Base-by-base conservation (phyloP, 2,113 vertebrate species). In the Symphodus melops region DNA sequence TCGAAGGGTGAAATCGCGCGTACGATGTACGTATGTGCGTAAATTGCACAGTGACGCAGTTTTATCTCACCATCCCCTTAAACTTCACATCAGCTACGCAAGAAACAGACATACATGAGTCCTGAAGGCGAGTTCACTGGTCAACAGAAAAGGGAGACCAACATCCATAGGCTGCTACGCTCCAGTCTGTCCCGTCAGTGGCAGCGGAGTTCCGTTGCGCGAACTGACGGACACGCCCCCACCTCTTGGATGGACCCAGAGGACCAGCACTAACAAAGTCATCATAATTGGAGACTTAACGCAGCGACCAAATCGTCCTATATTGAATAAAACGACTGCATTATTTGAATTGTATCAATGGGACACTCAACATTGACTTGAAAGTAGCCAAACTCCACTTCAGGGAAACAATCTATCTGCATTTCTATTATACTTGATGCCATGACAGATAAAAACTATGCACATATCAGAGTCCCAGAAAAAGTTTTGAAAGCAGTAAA, bases 141-240 rank as follows among this genome's bases (percentile, higher is more conserved):
- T 44, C 52, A 7, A 37, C 52, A 37, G 51, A 20, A 61, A 25
- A 16, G 42, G 23, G 59, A 73, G 49, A 44, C 19, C 28, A 36
- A 60, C 71, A 81, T 61, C 61, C 59, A 42, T 1, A 57, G 28
- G 44, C 41, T 13, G 77, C 57, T 66, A 1, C 1, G 56, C 75
- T 39, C 3, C 8, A 9, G 48, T n/a, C 82, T 13, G 72, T 83
- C 86, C 80, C 64, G 55, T 63, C 66, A 16, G 76, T 46, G 53
- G 59, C 28, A 33, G 28, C 28, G 28, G 72, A 72, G 58, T 71
- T 71, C 75, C 39, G 52, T 19, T 23, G n/a, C 63, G 36, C 57
- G 25, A 39, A 81, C 48, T 13, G 87, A 10, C 48, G 11, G 87
- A 10, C 84, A 83, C 87, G 84, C 86, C 87, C 68, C 80, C 77